Evolutionary conservation across 2,888 invertebrate species (phyloP).

Genomic region (Lacanobia wlatinum): DNA sequence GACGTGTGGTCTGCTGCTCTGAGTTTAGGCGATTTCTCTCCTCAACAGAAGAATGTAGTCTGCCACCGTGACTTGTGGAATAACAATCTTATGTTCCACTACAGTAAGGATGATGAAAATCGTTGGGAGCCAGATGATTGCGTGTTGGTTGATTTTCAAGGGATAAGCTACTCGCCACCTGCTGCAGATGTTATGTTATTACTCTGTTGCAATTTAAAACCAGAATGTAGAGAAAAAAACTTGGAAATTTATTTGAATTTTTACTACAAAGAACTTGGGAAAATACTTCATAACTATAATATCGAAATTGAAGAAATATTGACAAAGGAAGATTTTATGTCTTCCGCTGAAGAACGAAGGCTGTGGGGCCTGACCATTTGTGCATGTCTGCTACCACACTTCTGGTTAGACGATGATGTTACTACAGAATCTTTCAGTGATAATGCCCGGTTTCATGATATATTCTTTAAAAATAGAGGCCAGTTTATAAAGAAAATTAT

Average conservation of each 20-base stretch:
- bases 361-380: conserved; percentile 90
- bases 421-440: conserved; percentile 85
- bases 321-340: conserved; percentile 82
- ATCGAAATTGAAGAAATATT: conserved; percentile 84
- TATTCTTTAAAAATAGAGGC: conserved; percentile 88
- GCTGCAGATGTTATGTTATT: conserved; percentile 92
- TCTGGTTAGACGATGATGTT: conserved; percentile 89
- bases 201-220: conserved; percentile 89
- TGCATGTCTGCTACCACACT: conserved; percentile 88
- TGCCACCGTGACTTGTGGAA: conserved; percentile 92
- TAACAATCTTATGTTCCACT: conserved; percentile 91
- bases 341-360: conserved; percentile 86
- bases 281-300: conserved; percentile 80
- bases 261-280: conserved; percentile 89
- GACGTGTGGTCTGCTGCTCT: conserved; percentile 78
- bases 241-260: conserved; percentile 86
- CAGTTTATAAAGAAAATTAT: conserved; percentile 90
- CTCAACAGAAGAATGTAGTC: conserved; percentile 86
- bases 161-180: conserved; percentile 92
- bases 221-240: conserved; percentile 86
- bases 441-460: conserved; percentile 89
- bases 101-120: conserved; percentile 67
- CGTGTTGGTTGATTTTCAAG: conserved; percentile 93
- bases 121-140: conserved; percentile 87
- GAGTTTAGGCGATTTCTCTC: conserved; percentile 73